phyloP scores from a whole-genome alignment of 1,140 invertebrate genomes.

The Drosophila pseudoobscura region DNA sequence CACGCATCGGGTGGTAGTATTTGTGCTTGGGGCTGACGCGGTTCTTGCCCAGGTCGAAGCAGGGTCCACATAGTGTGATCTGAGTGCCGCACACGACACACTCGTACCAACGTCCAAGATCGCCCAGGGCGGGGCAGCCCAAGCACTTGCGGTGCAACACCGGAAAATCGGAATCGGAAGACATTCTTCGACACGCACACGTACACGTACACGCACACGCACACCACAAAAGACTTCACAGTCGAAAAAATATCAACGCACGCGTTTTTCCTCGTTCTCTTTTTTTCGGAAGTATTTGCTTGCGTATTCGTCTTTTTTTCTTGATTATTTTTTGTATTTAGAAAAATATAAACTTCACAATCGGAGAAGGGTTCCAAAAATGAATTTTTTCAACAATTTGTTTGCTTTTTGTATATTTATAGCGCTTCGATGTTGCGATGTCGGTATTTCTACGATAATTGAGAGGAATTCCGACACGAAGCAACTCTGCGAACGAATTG shows the following conservation, averaged over 20 bases:
- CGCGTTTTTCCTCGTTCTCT: too few relatives aligned
- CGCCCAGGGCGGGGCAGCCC: slow-evolving; percentile 14
- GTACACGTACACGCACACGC: background rate
- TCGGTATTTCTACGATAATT: too few relatives aligned
- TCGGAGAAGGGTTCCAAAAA: too few relatives aligned
- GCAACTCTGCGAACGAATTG: too few relatives aligned
- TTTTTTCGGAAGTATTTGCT: too few relatives aligned
- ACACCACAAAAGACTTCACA: background rate
- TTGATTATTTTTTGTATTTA: too few relatives aligned
- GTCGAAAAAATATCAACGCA: background rate
- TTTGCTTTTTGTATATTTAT: too few relatives aligned
- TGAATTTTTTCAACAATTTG: too few relatives aligned
- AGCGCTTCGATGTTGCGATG: too few relatives aligned
- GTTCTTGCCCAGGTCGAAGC: slow-evolving; percentile 32
- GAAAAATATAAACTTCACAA: too few relatives aligned
- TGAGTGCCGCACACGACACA: slow-evolving; percentile 41
- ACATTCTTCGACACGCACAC: background rate
- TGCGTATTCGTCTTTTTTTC: too few relatives aligned
- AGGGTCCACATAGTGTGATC: slow-evolving; percentile 45
- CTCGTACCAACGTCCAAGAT: slow-evolving; percentile 38
- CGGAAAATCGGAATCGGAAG: background rate
- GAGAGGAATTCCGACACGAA: too few relatives aligned
- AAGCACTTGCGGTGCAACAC: slow-evolving; percentile 19
- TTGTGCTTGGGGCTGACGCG: slow-evolving; percentile 31
- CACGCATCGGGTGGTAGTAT: slow-evolving; percentile 63